Evolutionary conservation across 2,113 vertebrate species (phyloP).

Genomic region (Tamias sibiricus): DNA sequence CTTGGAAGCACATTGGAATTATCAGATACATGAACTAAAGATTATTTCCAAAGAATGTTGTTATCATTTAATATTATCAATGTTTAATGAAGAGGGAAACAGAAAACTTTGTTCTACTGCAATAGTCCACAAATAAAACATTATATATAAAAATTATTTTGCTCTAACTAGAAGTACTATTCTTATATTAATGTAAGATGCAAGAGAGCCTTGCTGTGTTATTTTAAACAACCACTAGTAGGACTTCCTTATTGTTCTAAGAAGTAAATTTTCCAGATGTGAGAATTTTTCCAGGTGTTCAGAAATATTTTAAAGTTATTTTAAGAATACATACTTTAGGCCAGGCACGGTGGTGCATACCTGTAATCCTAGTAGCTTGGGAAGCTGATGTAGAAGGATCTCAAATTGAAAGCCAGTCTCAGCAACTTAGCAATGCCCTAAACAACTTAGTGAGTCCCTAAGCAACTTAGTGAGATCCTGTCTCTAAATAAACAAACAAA

Average conservation of each 20-base stretch:
- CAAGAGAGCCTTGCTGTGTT: neutral
- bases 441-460: no score
- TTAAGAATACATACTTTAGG: neutral
- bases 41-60: slow-evolving; percentile 29
- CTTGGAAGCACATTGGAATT: slow-evolving; percentile 11
- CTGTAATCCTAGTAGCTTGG: neutral
- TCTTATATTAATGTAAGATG: neutral
- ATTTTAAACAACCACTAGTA: neutral
- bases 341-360: neutral
- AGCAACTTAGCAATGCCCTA: neutral
- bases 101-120: neutral
- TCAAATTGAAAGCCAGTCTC: neutral
- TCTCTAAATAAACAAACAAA: neutral
- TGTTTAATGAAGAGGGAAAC: slow-evolving; percentile 1
- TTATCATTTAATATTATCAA: slow-evolving; percentile 44
- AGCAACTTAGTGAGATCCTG: neutral
- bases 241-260: neutral
- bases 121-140: slow-evolving; percentile 21
- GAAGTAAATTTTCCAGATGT: neutral
- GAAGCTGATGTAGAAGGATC: neutral
- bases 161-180: neutral
- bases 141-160: slow-evolving; percentile 34
- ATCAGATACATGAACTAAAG: slow-evolving; percentile 9
- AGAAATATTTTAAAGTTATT: slow-evolving; percentile 1
- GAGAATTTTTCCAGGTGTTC: neutral